Conservation (phyloP, 2,797 vertebrate species). For the Microcaecilia unicolor region DNA sequence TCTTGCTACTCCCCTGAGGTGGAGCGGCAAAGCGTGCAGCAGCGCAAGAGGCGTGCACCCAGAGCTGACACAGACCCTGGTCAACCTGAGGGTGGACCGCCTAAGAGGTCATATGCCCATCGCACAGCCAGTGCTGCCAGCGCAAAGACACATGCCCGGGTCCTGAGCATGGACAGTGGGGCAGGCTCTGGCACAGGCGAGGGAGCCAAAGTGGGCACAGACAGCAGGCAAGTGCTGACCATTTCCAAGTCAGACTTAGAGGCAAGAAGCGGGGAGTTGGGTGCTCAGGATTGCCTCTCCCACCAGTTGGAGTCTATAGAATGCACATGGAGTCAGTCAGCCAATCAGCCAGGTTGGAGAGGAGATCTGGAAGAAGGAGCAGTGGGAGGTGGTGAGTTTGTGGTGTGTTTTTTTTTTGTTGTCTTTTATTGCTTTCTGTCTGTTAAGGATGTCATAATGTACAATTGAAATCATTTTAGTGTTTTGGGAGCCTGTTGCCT, state of each 20-base stretch:
- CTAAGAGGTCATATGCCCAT: conserved; percentile 67
- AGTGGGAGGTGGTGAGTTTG: conserved; percentile 76
- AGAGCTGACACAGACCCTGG: conserved; percentile 32
- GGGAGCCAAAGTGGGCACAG: conserved; percentile 42
- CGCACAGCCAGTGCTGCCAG: conserved; percentile 79
- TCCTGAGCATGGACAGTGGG: conserved; percentile 80
- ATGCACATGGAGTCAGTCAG: conserved; percentile 59
- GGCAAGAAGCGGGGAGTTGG: conserved; percentile 45
- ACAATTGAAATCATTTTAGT: no score
- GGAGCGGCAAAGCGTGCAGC: conserved; percentile 40
- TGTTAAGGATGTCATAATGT: no score
- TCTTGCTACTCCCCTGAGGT: conserved; percentile 81
- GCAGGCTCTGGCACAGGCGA: conserved; percentile 39
- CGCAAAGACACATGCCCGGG: conserved; percentile 81
- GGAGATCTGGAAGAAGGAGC: conserved; percentile 77
- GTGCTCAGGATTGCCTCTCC: conserved; percentile 44
- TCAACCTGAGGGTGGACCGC: conserved; percentile 45
- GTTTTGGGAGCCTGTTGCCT: no score
- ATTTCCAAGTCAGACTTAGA: conserved; percentile 73
- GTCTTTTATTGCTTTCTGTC: no score
- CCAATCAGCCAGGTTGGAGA: conserved; percentile 78
- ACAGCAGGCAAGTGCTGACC: conserved; percentile 56
- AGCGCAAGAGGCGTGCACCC: conserved; percentile 26
- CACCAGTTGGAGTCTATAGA: conserved; percentile 60
- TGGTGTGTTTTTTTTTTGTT: no score